Evolutionary conservation across 2,113 vertebrate species (phyloP), one percentile per base, ranked within the genome.

Genomic region (Gnathochromis pfefferi): DNA sequence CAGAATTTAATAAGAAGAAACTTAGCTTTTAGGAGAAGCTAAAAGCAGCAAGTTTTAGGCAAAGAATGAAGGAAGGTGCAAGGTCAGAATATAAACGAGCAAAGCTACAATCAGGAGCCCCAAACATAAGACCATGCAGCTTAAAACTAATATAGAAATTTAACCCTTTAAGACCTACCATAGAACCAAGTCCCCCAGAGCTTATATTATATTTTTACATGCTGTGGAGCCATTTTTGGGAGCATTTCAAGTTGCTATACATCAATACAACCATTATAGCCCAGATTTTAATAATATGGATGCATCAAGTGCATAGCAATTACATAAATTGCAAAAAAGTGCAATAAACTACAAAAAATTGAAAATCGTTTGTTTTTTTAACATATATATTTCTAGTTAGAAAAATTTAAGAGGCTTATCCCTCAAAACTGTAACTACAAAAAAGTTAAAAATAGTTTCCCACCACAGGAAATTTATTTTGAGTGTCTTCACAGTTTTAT

Each of bases 261-360:
- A 53, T 53, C 0, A 53, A n/a, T 2, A 53, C 5, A 53, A 53
- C 19, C 19, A n/a, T 53, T n/a, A n/a, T 0, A 53, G 2, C 5
- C 49, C 0, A 53, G 0, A 53, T 53, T 10, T n/a, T 53, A n/a
- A 53, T 53, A 51, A 6, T 53, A 53, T 3, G 9, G 0, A 0
- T 53, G 2, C 49, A 53, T 53, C 10, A n/a, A 53, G 49, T 53
- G 49, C 19, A 53, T n/a, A 51, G 49, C 1, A 51, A 6, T 10
- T 1, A 53, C 49, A 1, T 53, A n/a, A n/a, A n/a, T 53, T 53
- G 19, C 49, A 51, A 53, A 6, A 53, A 53, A 10, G 19, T 10
- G 9, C 19, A n/a, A 53, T 10, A 51, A 51, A 51, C 49, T n/a
- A 19, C 7, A 1, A 51, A 49, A 49, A 16, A 19, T 26, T 26